These are phyloP conservation scores for Mechanitis messenoides DNA, from an alignment of 2,888 invertebrate genomes.

Conservation along the genomic window DNA sequence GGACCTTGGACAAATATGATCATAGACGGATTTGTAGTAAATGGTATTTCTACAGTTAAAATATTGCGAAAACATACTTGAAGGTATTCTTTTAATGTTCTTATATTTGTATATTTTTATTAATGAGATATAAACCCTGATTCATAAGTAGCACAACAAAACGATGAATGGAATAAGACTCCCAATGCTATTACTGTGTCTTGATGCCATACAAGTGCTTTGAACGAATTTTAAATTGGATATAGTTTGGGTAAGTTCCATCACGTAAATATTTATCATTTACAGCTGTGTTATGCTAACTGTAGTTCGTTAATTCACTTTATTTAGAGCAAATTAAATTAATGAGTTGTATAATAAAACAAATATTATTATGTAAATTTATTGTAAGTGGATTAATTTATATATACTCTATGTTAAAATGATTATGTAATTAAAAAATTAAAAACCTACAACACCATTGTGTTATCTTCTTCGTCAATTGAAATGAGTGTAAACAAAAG, in stretches of 20 bases:
- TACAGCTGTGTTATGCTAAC: not conserved
- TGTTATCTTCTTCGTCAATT: constrained; percentile 17
- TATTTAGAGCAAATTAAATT: not conserved
- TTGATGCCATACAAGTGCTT: constrained; percentile 62
- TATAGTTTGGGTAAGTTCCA: constrained; percentile 32
- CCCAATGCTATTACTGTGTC: constrained; percentile 57
- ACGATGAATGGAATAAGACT: constrained; percentile 48
- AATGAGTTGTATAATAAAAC: not conserved
- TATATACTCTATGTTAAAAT: not conserved
- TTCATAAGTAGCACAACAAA: constrained; percentile 33
- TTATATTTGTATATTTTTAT: not conserved
- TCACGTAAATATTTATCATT: not conserved
- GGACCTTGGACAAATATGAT: too few relatives aligned
- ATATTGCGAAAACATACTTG: not conserved
- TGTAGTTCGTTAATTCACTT: not conserved
- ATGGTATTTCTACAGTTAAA: too few relatives aligned
- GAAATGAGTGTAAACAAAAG: constrained; percentile 23
- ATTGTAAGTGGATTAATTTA: not conserved
- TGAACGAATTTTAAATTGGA: constrained; percentile 61
- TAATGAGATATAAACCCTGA: constrained; percentile 38
- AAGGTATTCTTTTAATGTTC: not conserved
- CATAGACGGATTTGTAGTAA: too few relatives aligned
- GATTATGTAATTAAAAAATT: not conserved
- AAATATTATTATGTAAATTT: not conserved
- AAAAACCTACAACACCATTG: not conserved